A percentile compares a stretch with the other conserved stretches of the same genome.
Conservation (phyloP, 2,888 invertebrate species). For the Dysmachus trigonus region DNA sequence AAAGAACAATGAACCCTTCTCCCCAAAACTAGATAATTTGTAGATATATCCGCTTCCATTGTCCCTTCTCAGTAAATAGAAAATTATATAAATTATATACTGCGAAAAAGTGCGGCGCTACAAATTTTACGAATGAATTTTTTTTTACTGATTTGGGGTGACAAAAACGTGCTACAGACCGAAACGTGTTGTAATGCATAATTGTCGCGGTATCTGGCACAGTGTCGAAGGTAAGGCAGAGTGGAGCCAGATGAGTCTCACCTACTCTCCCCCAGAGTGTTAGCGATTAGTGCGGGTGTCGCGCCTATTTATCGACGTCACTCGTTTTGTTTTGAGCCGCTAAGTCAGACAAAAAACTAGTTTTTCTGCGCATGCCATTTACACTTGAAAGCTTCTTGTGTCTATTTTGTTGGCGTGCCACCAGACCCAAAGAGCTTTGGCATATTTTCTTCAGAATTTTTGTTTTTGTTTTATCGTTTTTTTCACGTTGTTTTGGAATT, state of each 20-base stretch:
- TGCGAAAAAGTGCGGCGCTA: not conserved
- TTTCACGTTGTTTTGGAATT: not conserved
- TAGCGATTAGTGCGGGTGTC: not conserved
- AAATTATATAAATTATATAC: too few relatives aligned
- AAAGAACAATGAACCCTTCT: not conserved
- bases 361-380: constrained; percentile 36
- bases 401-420: not conserved
- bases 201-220: not conserved
- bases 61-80: not conserved
- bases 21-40: not conserved
- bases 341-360: constrained; percentile 1
- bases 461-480: not conserved
- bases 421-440: constrained; percentile 7
- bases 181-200: constrained; percentile 5
- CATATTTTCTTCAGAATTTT: constrained; percentile 7
- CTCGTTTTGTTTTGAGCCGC: constrained; percentile 20
- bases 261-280: not conserved
- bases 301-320: not conserved
- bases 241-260: not conserved
- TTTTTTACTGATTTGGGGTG: not conserved
- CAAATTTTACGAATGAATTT: too few relatives aligned
- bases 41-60: not conserved
- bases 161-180: not conserved
- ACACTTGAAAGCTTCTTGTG: constrained; percentile 10
- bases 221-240: not conserved